phyloP scores from a whole-genome alignment of 2,113 vertebrate species.

The Rhabdomys dilectus region DNA sequence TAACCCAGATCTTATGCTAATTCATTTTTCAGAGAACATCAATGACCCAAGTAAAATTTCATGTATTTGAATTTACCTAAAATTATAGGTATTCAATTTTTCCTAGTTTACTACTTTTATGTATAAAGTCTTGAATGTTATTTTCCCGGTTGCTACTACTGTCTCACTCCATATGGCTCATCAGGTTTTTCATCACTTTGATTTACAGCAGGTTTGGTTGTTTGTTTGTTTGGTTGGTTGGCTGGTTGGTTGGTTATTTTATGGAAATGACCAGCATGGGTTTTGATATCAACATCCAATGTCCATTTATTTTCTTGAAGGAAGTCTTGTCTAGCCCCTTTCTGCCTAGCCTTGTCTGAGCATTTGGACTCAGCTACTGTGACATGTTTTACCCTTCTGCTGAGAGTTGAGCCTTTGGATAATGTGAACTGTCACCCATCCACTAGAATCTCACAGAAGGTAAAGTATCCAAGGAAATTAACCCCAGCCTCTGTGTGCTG shows the following conservation, averaged over 20 bases:
- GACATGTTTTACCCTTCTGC: conserved; percentile 7
- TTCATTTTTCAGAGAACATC: background rate
- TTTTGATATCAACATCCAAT: background rate
- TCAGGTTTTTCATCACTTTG: background rate
- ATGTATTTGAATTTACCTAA: conserved; percentile 15
- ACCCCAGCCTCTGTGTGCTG: conserved; percentile 4
- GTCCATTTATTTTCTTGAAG: background rate
- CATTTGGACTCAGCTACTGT: background rate
- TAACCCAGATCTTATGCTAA: background rate
- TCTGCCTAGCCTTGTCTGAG: background rate
- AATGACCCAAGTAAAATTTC: background rate
- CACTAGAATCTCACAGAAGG: conserved; percentile 18
- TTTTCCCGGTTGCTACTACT: background rate
- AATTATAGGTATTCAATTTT: background rate
- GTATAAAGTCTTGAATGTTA: conserved; percentile 17
- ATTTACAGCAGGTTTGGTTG: background rate
- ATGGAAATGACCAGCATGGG: background rate
- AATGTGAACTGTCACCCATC: conserved; percentile 41
- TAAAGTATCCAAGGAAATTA: conserved; percentile 66
- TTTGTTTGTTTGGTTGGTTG: too few relatives aligned
- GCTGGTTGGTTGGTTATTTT: background rate
- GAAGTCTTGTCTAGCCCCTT: background rate
- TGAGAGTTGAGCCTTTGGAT: background rate
- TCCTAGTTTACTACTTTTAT: background rate
- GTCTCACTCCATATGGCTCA: background rate